Conservation (phyloP, 2,113 vertebrate species). For the Tachysurus vachellii region DNA sequence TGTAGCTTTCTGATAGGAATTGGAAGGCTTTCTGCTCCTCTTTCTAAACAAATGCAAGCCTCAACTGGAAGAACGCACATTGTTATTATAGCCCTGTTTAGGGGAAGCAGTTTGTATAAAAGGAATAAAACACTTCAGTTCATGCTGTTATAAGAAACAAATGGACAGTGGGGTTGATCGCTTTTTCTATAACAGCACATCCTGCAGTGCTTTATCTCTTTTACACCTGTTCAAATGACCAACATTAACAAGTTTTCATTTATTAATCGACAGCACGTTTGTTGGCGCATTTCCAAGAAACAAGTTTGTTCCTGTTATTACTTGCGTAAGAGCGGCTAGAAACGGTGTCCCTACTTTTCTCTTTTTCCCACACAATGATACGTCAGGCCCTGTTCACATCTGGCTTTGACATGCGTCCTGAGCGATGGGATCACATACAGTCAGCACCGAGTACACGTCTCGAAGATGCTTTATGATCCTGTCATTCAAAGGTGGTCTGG, state of each 20-base stretch:
- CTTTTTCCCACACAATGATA: neutral
- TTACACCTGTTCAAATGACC: neutral
- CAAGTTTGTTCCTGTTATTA: neutral
- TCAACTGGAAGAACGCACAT: neutral
- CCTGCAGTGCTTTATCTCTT: neutral
- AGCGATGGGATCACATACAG: neutral
- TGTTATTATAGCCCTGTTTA: neutral
- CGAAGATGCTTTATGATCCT: no score
- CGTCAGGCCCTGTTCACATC: neutral
- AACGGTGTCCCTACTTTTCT: neutral
- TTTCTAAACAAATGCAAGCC: neutral
- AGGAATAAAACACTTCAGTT: neutral
- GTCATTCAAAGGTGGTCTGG: neutral
- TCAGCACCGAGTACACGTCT: neutral
- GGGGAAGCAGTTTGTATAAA: neutral
- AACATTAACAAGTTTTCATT: neutral
- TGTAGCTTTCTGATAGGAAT: neutral
- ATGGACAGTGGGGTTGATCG: neutral
- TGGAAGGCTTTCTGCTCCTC: neutral
- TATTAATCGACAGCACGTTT: neutral
- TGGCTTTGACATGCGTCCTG: neutral
- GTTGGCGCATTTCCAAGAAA: neutral
- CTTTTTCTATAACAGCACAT: neutral
- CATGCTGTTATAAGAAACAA: neutral
- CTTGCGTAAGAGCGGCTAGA: neutral